Base-by-base conservation (phyloP, 2,113 vertebrate genomes). In the Anseranas semipalmata region DNA sequence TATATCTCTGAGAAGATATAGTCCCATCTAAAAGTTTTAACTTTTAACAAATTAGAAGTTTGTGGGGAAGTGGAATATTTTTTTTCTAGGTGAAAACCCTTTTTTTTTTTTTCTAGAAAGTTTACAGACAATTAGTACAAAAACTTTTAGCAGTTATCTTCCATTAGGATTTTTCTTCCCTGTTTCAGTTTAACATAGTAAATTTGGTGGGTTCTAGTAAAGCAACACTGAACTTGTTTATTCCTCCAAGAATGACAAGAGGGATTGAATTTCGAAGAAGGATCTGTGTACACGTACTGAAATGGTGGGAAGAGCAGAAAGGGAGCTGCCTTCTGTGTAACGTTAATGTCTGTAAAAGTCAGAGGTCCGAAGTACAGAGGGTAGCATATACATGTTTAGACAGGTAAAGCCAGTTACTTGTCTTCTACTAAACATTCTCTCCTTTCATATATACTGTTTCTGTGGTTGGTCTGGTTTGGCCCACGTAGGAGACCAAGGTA, bases 401-500 rank as follows among this genome's bases (percentile, higher is more conserved):
- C 14, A 59, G 25, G 30, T 68, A 59, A 63, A 85, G 12, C 7
- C 33, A 63, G 7, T n/a, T 45, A 6, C 41, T 71, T 82, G 18
- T 39, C 67, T 33, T 76, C 58, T 68, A 28, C 43, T 65, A 25
- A 63, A 50, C 1, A 6, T 14, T 32, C 32, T 28, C 16, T 79
- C 10, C 33, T 85, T 59, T 75, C 24, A 63, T 14, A 19, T n/a
- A 32, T 13, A 21, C 32, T 79, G 16, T 41, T 56, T 78, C 17
- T 78, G 15, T 52, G 12, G 4, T 0, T 35, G 25, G 2, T 77
- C 39, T 62, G 82, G 13, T 12, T 58, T 48, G 68, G 81, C 30
- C 53, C 46, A 21, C 17, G 35, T 20, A 41, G 22, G 39, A 66
- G 56, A 24, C 3, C 0, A 0, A 46, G 22, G 3, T 1, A 21